These are phyloP conservation scores for Catocala sponsa DNA, from an alignment of 2,888 invertebrate species.

Conservation along the genomic window DNA sequence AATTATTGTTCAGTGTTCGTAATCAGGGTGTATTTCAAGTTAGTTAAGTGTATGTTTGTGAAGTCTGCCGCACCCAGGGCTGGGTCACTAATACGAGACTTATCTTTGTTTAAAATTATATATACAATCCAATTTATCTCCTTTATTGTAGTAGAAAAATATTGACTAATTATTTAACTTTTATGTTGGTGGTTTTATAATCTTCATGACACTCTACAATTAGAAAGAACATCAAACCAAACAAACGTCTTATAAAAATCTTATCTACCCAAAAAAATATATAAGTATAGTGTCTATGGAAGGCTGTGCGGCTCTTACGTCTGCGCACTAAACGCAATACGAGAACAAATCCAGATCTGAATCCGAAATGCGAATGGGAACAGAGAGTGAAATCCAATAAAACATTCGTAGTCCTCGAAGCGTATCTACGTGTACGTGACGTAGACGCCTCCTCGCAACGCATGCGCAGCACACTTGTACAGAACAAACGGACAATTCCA, in stretches of 20 bases:
- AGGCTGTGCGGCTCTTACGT: constrained; percentile 54
- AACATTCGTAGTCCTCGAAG: constrained; percentile 81
- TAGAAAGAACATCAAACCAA: neutral
- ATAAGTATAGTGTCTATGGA: constrained; percentile 23
- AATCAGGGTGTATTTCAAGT: too few relatives aligned
- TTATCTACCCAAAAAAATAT: neutral
- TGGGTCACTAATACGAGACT: too few relatives aligned
- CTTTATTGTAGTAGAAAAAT: too few relatives aligned
- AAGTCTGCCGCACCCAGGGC: too few relatives aligned
- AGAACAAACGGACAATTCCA: constrained; percentile 85
- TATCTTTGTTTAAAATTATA: too few relatives aligned
- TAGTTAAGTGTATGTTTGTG: too few relatives aligned
- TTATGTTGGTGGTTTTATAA: too few relatives aligned
- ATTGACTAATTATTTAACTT: too few relatives aligned
- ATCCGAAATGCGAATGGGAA: constrained; percentile 83
- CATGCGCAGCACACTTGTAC: constrained; percentile 79
- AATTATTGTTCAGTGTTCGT: too few relatives aligned
- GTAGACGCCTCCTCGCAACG: constrained; percentile 79
- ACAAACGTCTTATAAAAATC: neutral
- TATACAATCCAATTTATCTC: too few relatives aligned
- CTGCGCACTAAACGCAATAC: constrained; percentile 74
- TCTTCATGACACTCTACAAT: too few relatives aligned
- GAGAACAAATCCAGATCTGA: constrained; percentile 78
- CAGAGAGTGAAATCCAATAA: constrained; percentile 83
- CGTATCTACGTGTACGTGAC: constrained; percentile 86